Conservation (phyloP, 2,113 vertebrate species). For the Lophotis ruficrista region DNA sequence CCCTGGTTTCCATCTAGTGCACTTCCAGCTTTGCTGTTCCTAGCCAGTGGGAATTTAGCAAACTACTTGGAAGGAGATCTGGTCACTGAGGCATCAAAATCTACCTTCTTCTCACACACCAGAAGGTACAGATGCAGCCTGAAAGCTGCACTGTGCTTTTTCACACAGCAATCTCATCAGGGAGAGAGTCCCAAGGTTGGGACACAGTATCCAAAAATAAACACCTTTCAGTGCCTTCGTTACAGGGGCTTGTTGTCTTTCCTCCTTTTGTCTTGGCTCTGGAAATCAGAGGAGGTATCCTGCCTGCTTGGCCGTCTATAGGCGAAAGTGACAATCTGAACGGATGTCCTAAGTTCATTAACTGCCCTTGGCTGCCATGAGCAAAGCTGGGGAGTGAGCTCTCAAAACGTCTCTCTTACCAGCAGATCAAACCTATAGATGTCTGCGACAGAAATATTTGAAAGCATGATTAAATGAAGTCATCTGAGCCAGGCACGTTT, state of each 20-base stretch:
- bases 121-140: slow-evolving; percentile 65
- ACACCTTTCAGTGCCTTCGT: slow-evolving; percentile 36
- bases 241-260: neutral
- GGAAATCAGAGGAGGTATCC: neutral
- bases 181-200: slow-evolving; percentile 69
- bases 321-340: slow-evolving; percentile 18
- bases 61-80: slow-evolving; percentile 84
- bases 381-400: neutral
- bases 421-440: neutral
- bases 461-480: slow-evolving; percentile 11
- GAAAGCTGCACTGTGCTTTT: slow-evolving; percentile 78
- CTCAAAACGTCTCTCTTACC: neutral
- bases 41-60: slow-evolving; percentile 82
- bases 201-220: slow-evolving; percentile 68
- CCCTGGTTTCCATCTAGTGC: slow-evolving; percentile 84
- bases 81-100: slow-evolving; percentile 89
- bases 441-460: neutral
- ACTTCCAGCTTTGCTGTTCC: slow-evolving; percentile 78
- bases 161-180: slow-evolving; percentile 79
- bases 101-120: slow-evolving; percentile 81
- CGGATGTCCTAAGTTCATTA: slow-evolving; percentile 18
- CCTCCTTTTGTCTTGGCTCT: slow-evolving; percentile 9
- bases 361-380: slow-evolving; percentile 6
- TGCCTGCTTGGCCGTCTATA: neutral
- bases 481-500: neutral